Percentiles rank a stretch among this genome's conserved stretches.
These are phyloP conservation scores for Sylvilagus bachmani DNA, from an alignment of 2,113 vertebrate species.

Conservation along the genomic window DNA sequence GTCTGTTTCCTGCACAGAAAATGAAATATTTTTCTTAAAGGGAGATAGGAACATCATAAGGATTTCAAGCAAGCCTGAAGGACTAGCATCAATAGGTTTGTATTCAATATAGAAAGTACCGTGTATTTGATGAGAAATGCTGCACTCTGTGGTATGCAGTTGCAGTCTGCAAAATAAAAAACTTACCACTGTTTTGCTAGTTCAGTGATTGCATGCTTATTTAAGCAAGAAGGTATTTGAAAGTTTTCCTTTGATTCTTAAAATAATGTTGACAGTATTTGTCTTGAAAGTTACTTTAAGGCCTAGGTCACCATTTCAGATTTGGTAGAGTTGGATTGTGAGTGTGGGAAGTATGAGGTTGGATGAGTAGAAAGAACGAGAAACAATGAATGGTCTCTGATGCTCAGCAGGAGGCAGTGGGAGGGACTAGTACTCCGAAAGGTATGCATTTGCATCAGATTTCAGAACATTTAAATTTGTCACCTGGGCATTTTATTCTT, in stretches of 20 bases:
- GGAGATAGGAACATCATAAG: slow-evolving; percentile 97
- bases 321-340: background rate
- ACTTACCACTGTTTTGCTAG: background rate
- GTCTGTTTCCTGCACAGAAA: slow-evolving; percentile 96
- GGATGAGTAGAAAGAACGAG: background rate
- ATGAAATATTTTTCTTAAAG: slow-evolving; percentile 97
- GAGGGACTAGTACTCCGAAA: background rate
- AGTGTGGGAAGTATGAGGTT: background rate
- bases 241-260: background rate
- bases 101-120: slow-evolving; percentile 39
- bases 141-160: background rate
- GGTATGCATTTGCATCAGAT: background rate
- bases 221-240: background rate
- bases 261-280: background rate
- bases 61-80: slow-evolving; percentile 95
- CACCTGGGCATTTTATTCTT: background rate
- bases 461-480: background rate
- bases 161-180: background rate
- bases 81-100: slow-evolving; percentile 91
- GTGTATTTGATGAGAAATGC: background rate
- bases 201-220: background rate
- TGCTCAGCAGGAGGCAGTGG: background rate
- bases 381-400: background rate
- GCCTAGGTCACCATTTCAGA: background rate
- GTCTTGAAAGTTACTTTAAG: background rate